Base-by-base conservation (phyloP, 1,140 invertebrate genomes). In the Zaprionus camerounensis region DNA sequence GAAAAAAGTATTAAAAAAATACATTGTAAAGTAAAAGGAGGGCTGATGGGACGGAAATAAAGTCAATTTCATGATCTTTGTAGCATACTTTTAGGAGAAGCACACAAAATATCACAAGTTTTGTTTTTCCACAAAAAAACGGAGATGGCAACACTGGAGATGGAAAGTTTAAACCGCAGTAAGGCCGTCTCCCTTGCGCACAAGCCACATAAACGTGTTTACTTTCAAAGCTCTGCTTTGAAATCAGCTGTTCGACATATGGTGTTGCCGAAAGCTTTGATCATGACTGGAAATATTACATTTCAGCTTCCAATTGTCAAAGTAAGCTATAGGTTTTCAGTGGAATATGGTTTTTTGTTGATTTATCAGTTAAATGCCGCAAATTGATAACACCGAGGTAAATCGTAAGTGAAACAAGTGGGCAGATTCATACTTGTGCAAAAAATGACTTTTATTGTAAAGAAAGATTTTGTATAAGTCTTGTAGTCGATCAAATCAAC, bases 171-270 rank as follows among this genome's bases (percentile, higher is more conserved):
- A 11, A 22, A 7, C 15, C 20, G 9, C 12, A 62, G 41, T 55
- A 46, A 36, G 56, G 41, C 11, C 28, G 15, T 69, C 65, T 55
- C 76, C 31, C 31, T 72, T 51, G 20, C 22, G 12, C 73, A 24
- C 41, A 58, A 41, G 34, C 17, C 31, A 53, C 17, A 38, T 20
- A 31, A 67, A 41, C 24, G 44, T 70, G 61, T 65, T 66, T 65
- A 20, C 11, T 36, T 46, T 41, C 41, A 77, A 80, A 80, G 77
- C 77, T 76, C 59, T 72, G 22, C 69, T 68, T 76, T 20, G 2
- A 31, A 26, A 71, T 67, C 77, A 80, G 78, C 78, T 80, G 78
- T 64, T 72, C 59, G 68, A 65, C 74, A 79, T 76, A 77, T 80
- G 74, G 57, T 17, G 51, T 62, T 59, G 12, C 3, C 15, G n/a